phyloP scores from a whole-genome alignment of 2,888 invertebrate genomes.

The Nomada hirtipes region DNA sequence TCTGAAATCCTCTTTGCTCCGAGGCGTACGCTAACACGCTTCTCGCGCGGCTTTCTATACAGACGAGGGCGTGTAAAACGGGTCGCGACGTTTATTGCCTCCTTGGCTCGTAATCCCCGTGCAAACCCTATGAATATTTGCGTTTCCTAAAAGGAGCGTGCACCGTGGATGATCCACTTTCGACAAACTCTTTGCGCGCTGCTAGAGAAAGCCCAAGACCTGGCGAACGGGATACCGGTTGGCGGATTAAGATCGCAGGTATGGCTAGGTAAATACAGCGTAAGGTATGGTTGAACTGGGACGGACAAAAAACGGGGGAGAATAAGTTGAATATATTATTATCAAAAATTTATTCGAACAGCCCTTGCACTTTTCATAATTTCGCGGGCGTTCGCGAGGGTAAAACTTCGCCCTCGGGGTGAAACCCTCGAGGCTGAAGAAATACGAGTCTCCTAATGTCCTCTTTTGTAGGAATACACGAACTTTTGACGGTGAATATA shows the following conservation, averaged over 20 bases:
- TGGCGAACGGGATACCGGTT: background rate
- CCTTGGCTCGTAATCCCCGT: constrained; percentile 11
- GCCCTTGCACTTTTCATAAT: constrained; percentile 5
- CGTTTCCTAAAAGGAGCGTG: constrained; percentile 10
- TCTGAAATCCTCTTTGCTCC: constrained; percentile 27
- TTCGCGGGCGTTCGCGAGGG: background rate
- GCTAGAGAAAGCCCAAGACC: background rate
- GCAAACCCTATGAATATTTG: constrained; percentile 38
- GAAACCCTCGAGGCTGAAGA: background rate
- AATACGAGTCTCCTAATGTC: constrained; percentile 10
- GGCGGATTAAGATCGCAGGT: background rate
- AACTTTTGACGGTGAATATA: background rate
- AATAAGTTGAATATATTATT: too few species aligned
- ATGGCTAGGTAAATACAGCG: background rate
- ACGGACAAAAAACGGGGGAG: too few species aligned
- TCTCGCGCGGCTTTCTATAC: constrained; percentile 22
- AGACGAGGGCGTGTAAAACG: constrained; percentile 1
- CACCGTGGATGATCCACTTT: constrained; percentile 39
- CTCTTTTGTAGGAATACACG: background rate
- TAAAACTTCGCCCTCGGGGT: background rate
- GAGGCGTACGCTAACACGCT: constrained; percentile 39
- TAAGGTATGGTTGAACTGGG: too few species aligned
- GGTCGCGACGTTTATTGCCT: constrained; percentile 52
- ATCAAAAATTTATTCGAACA: background rate
- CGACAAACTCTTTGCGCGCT: constrained; percentile 10